Percentiles rank a stretch among this genome's conserved stretches.
Evolutionary conservation across 2,797 vertebrate genomes (phyloP).

Genomic region (Gymnoscopelus braueri): DNA sequence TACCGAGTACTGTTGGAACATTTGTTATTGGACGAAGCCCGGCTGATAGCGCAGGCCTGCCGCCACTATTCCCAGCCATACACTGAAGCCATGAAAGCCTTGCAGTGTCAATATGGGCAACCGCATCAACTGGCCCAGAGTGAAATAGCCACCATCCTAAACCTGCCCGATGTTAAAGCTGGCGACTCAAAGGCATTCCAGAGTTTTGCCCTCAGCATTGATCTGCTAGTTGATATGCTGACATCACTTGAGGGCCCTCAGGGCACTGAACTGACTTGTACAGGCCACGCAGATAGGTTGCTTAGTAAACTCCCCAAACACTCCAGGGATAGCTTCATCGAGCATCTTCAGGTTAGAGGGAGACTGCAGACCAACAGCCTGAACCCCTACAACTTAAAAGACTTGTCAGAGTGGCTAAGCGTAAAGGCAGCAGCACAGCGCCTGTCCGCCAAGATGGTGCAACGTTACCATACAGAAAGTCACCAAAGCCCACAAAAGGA

Average conservation of each 20-base stretch:
- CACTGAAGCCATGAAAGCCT: conserved; percentile 26
- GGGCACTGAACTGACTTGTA: conserved; percentile 10
- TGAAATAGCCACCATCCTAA: conserved; percentile 13
- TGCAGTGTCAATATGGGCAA: conserved; percentile 38
- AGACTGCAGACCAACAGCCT: neutral
- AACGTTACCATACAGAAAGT: conserved; percentile 5
- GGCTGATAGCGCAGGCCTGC: conserved; percentile 24
- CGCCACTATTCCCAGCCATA: conserved; percentile 24
- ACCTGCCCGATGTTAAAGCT: conserved; percentile 10
- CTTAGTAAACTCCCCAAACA: conserved; percentile 27
- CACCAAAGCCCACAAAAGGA: neutral
- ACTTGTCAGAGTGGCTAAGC: conserved; percentile 12
- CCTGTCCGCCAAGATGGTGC: conserved; percentile 17
- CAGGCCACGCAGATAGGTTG: conserved; percentile 13
- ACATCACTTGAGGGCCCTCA: conserved; percentile 15
- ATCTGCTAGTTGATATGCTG: conserved; percentile 28
- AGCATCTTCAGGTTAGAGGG: conserved; percentile 13
- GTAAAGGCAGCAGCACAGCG: conserved; percentile 5
- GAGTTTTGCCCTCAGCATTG: conserved; percentile 15
- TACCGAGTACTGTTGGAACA: conserved; percentile 16
- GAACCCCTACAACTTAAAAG: conserved; percentile 16
- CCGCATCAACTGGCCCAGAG: conserved; percentile 30
- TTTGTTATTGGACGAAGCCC: conserved; percentile 20
- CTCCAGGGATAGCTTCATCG: conserved; percentile 14
- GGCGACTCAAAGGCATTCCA: conserved; percentile 24